Base-by-base conservation (phyloP, 2,888 invertebrate genomes). In the Caenorhabditis uteleia region DNA sequence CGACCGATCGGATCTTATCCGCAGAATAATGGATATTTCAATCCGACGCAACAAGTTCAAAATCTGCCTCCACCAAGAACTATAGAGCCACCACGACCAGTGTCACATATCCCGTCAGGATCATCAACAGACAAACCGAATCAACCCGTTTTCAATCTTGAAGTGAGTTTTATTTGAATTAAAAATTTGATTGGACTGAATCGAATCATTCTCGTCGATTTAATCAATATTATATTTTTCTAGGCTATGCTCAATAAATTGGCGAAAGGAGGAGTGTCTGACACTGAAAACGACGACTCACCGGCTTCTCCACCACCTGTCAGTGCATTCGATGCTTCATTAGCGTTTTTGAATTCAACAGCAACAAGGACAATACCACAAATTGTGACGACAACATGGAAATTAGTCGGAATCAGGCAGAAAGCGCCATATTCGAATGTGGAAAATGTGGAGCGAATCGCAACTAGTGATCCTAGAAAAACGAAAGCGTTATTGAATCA, bases 161-260 rank as follows among this genome's bases (percentile, higher is more conserved):
- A 61, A 43, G 61, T 61, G 25, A 45, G 29, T 5, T 16, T 21
- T 18, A n/a, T 38, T 38, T 38, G 18, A 5, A 20, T 7, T 3
- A 20, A n/a, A 5, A 34, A n/a, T n/a, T 34, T 8, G 16, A 34
- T n/a, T n/a, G 4, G 12, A 4, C 14, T 34, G 34, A 34, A 34
- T n/a, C n/a, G n/a, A n/a, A n/a, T n/a, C n/a, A n/a, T n/a, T n/a
- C n/a, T n/a, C n/a, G n/a, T n/a, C n/a, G n/a, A n/a, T n/a, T n/a
- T n/a, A n/a, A n/a, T 8, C 25, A 14, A 39, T 33, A 51, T 27
- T 20, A 3, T 21, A 33, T 36, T 51, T 53, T 54, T 45, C 1
- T 49, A 64, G 64, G 68, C 66, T 7, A 77, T 79, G 76, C 56
- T 77, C 25, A 68, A 68, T 38, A 67, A 70, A 38, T 57, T 78